phyloP scores from a whole-genome alignment of 1,140 invertebrate species.

The Dreissena rostriformis region DNA sequence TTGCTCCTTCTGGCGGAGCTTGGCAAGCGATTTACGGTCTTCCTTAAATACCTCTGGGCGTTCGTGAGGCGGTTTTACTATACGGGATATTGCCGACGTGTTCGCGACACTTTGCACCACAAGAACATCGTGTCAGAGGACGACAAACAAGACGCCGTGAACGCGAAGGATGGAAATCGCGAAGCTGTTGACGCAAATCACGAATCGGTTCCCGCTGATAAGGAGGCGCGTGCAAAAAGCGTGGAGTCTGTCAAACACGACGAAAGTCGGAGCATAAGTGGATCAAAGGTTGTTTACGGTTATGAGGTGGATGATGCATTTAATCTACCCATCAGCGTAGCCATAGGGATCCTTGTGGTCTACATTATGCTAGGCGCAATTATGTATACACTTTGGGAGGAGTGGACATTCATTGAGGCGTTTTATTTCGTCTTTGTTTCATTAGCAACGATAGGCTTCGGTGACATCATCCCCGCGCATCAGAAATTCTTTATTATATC shows the following conservation, averaged over 20 bases:
- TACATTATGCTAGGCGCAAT: conserved; percentile 93
- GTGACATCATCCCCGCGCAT: conserved; percentile 93
- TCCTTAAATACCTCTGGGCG: conserved; percentile 67
- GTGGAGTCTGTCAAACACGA: too few relatives aligned
- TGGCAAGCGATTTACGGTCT: conserved; percentile 73
- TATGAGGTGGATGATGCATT: conserved; percentile 92
- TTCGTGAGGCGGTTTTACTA: conserved; percentile 58
- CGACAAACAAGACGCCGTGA: not conserved
- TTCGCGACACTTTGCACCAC: conserved; percentile 15
- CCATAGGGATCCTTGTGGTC: conserved; percentile 89
- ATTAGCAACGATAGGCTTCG: conserved; percentile 86
- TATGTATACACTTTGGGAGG: conserved; percentile 85
- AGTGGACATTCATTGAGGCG: conserved; percentile 95
- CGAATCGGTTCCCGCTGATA: not conserved
- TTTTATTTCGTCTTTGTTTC: conserved; percentile 97
- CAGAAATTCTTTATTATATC: conserved; percentile 94
- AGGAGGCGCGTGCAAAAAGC: too few relatives aligned
- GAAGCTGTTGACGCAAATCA: not conserved
- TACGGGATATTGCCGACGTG: conserved; percentile 22
- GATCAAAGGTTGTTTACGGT: conserved; percentile 24
- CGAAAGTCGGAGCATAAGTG: conserved; percentile 22
- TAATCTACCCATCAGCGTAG: conserved; percentile 93
- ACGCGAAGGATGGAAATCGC: not conserved
- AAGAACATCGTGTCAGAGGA: conserved; percentile 1
- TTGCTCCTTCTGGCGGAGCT: conserved; percentile 82